Percentiles rank a stretch among this genome's conserved stretches.
Conservation (phyloP, 2,888 invertebrate genomes). For the Drosophila helvetica region DNA sequence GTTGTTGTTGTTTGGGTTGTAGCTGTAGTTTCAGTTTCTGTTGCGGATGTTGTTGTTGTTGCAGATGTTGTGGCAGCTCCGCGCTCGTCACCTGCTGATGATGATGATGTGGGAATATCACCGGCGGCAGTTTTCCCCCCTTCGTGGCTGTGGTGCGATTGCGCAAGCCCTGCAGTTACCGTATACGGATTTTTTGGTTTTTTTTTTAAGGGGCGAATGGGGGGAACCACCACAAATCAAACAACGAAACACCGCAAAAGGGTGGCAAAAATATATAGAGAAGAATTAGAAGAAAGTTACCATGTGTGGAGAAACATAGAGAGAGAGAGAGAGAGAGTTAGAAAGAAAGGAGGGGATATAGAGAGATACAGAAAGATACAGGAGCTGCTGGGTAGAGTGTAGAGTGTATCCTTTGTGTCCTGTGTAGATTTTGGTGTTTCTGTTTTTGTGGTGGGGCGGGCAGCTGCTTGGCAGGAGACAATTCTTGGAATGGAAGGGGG, state of each 20-base stretch:
- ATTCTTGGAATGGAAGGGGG: conserved; percentile 10
- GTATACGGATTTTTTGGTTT: conserved; percentile 25
- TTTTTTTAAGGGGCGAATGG: background rate
- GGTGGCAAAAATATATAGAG: conserved; percentile 46
- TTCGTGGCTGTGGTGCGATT: conserved; percentile 54
- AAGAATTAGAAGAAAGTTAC: conserved; percentile 63
- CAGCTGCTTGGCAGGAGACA: conserved; percentile 27
- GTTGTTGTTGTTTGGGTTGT: conserved; percentile 65
- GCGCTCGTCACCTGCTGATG: conserved; percentile 44
- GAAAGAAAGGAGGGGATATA: conserved; percentile 1
- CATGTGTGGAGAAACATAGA: conserved; percentile 16
- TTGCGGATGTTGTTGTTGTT: conserved; percentile 40
- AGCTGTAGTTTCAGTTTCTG: conserved; percentile 45
- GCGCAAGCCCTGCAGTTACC: conserved; percentile 62
- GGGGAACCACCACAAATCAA: conserved; percentile 48
- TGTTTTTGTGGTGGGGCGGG: conserved; percentile 18
- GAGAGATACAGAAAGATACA: conserved; percentile 6
- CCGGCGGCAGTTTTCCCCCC: conserved; percentile 63
- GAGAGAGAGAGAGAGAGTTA: conserved; percentile 6
- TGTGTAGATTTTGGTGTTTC: background rate
- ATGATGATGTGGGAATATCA: conserved; percentile 54
- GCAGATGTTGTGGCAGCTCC: conserved; percentile 45
- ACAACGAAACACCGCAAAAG: conserved; percentile 49
- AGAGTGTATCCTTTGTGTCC: conserved; percentile 18
- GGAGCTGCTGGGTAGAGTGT: conserved; percentile 27